Evolutionary conservation across 2,888 invertebrate species (phyloP).

Genomic region (Agelastica alni): DNA sequence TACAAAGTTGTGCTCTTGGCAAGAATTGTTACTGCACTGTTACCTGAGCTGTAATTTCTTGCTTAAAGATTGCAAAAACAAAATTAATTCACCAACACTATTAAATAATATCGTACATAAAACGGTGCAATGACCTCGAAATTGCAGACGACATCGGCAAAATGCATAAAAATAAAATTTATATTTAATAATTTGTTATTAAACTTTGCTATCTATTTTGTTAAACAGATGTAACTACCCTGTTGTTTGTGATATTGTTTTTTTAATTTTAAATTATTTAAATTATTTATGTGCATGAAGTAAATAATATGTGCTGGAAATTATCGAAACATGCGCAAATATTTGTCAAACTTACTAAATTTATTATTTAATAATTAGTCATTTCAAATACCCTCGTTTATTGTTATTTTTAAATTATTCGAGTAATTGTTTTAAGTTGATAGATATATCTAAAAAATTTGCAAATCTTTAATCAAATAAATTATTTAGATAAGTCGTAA

Average conservation of each 20-base stretch:
- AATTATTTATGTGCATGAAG: not conserved
- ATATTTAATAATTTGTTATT: slow-evolving; percentile 23
- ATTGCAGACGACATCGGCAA: slow-evolving; percentile 33
- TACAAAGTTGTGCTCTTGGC: too few species aligned
- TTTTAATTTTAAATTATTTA: slow-evolving; percentile 1
- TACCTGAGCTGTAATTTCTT: slow-evolving; percentile 14
- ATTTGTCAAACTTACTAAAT: slow-evolving; percentile 3
- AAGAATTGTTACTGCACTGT: too few species aligned
- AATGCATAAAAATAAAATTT: slow-evolving; percentile 25
- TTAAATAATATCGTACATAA: slow-evolving; percentile 40
- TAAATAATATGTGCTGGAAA: slow-evolving; percentile 1
- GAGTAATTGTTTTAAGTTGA: too few species aligned
- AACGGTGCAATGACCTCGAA: slow-evolving; percentile 38
- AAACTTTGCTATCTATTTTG: not conserved
- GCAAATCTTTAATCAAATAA: too few species aligned
- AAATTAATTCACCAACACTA: slow-evolving; percentile 37
- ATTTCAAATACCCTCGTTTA: too few species aligned
- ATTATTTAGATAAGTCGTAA: too few species aligned
- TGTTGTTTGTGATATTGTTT: slow-evolving; percentile 8
- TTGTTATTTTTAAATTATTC: too few species aligned
- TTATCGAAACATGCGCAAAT: slow-evolving; percentile 3
- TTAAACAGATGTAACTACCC: slow-evolving; percentile 4
- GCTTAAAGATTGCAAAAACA: slow-evolving; percentile 34
- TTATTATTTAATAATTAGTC: too few species aligned
- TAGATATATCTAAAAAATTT: too few species aligned